phyloP scores from a whole-genome alignment of 2,797 vertebrate genomes.

The Eulemur coronatus region DNA sequence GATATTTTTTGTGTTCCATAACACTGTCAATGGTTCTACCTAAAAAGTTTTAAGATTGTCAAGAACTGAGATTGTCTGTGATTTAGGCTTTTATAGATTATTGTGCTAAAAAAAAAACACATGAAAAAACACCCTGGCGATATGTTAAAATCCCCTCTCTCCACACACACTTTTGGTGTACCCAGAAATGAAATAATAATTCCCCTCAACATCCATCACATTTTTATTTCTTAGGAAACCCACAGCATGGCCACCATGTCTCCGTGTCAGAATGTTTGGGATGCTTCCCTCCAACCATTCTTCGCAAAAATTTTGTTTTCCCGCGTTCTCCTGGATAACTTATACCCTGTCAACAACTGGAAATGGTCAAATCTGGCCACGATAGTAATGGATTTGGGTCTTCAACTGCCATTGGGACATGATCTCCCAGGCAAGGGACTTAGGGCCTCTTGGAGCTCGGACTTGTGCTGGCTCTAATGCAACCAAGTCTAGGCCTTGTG shows the following conservation, averaged over 20 bases:
- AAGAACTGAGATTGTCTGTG: not conserved
- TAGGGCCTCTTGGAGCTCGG: not conserved
- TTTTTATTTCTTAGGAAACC: not conserved
- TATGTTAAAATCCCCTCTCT: not conserved
- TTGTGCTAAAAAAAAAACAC: not conserved
- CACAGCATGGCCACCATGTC: not conserved
- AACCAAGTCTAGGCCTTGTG: too few relatives aligned
- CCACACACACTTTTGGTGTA: not conserved
- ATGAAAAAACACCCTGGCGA: not conserved
- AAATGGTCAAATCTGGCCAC: not conserved
- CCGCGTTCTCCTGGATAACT: not conserved
- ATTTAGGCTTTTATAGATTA: not conserved
- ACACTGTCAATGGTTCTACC: not conserved
- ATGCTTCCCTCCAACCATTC: not conserved
- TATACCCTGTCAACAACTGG: not conserved
- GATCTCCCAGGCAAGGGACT: not conserved
- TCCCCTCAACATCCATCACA: not conserved
- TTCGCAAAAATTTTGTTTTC: not conserved
- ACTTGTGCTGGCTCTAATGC: not conserved
- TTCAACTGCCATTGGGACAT: not conserved
- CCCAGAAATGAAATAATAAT: too few relatives aligned
- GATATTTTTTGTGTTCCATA: too few relatives aligned
- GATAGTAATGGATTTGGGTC: not conserved
- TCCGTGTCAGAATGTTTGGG: not conserved
- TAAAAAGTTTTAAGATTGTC: not conserved